A percentile compares a stretch with the other conserved stretches of the same genome.
These are phyloP conservation scores for Eupeodes corollae DNA, from an alignment of 1,140 invertebrate species.

Conservation along the genomic window DNA sequence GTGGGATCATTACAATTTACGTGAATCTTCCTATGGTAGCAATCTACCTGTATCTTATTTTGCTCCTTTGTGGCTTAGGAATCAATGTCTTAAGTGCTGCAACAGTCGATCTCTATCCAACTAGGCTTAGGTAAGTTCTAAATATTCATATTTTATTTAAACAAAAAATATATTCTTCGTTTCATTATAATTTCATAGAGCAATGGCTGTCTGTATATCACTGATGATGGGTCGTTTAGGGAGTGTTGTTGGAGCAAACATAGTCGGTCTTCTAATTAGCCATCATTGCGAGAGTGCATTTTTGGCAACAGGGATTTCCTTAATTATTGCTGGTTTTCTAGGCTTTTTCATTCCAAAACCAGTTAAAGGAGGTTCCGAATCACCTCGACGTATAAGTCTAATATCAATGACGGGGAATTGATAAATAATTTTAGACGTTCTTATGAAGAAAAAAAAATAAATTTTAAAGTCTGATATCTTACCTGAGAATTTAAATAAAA, in stretches of 20 bases:
- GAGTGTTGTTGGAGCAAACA: constrained; percentile 16
- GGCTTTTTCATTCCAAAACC: too few relatives aligned
- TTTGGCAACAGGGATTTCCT: too few relatives aligned
- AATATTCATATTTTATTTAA: too few relatives aligned
- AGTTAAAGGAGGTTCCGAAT: too few relatives aligned
- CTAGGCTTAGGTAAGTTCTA: constrained; percentile 17
- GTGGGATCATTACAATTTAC: constrained; percentile 4
- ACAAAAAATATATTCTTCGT: too few relatives aligned
- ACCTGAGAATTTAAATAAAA: too few relatives aligned
- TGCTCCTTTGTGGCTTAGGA: constrained; percentile 14
- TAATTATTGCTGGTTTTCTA: too few relatives aligned
- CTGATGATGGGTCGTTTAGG: constrained; percentile 23
- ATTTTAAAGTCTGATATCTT: too few relatives aligned
- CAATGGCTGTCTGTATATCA: constrained; percentile 28
- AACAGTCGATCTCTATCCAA: constrained; percentile 27
- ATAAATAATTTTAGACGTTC: too few relatives aligned
- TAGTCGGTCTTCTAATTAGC: constrained; percentile 10
- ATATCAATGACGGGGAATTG: too few relatives aligned
- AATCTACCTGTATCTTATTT: constrained; percentile 9
- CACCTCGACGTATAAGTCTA: too few relatives aligned
- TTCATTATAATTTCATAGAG: constrained; percentile 2
- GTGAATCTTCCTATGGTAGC: constrained; percentile 6
- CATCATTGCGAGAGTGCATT: constrained; percentile 6
- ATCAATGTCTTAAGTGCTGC: constrained; percentile 20
- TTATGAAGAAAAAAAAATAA: too few relatives aligned